Evolutionary conservation across 2,113 vertebrate species (phyloP).

Genomic region (Arothron firmamentum): DNA sequence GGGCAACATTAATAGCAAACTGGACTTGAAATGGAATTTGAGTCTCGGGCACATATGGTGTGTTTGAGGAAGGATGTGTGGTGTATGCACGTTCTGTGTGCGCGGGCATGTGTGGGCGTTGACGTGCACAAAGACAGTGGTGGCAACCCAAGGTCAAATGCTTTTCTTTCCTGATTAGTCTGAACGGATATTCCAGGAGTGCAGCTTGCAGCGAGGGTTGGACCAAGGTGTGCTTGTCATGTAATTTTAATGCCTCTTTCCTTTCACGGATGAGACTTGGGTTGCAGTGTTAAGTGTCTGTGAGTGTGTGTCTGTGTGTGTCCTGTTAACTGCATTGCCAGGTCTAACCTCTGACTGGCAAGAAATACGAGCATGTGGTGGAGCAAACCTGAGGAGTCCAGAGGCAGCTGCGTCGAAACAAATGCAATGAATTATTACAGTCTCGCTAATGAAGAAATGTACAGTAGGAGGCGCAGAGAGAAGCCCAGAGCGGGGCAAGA

Average conservation of each 20-base stretch:
- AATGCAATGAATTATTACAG: neutral
- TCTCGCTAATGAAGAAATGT: neutral
- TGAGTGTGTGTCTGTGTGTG: neutral
- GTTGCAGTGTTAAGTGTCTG: neutral
- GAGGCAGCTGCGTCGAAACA: neutral
- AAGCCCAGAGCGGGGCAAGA: constrained; percentile 1
- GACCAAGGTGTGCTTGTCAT: constrained; percentile 55
- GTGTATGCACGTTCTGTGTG: constrained; percentile 44
- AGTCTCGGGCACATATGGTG: constrained; percentile 57
- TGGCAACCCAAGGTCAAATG: constrained; percentile 68
- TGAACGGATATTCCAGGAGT: constrained; percentile 60
- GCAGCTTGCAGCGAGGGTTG: constrained; percentile 27
- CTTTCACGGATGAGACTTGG: constrained; percentile 30
- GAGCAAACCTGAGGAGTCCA: constrained; percentile 7
- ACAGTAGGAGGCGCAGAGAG: neutral
- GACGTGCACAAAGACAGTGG: constrained; percentile 17
- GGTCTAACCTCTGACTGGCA: constrained; percentile 1
- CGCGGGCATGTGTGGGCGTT: constrained; percentile 6
- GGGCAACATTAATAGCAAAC: constrained; percentile 72
- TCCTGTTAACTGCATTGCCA: neutral
- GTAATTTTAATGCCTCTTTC: constrained; percentile 63
- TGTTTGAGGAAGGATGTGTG: constrained; percentile 52
- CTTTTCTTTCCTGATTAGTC: constrained; percentile 61
- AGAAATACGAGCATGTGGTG: constrained; percentile 7
- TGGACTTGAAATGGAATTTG: constrained; percentile 71